Base-by-base conservation (phyloP, 2,113 vertebrate species). In the Campylomormyrus numenius region DNA sequence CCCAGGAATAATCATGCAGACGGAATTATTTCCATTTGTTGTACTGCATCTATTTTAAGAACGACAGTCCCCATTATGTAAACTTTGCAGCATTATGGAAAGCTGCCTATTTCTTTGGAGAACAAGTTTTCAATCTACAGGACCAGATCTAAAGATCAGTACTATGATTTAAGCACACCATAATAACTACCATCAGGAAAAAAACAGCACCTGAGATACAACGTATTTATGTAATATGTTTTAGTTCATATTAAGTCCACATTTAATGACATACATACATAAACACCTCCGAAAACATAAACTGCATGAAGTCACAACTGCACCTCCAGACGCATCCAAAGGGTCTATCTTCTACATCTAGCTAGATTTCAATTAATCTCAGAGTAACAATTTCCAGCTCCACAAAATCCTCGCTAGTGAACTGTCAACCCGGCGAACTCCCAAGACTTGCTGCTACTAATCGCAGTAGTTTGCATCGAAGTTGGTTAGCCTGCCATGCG, bases 1-100 rank as follows among this genome's bases (percentile, higher is more conserved):
- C 52, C 19, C 27, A 27, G 46, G 31, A 27, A 11, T 39, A 21
- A 70, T 42, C 35, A 13, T 58, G 58, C 87, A 85, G 56, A 90
- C 70, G 87, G 66, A 87, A 92, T 90, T 89, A 89, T 85, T 91
- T 88, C 87, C 3, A 42, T 77, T 62, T 45, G 90, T 84, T 85
- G 90, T 90, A 90, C 90, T 53, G 77, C 35, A 58, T 80, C 88
- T 89, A 91, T 92, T 91, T 91, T 87, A 89, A 89, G 90, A 90
- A 62, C 77, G 42, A 56, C 42, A 86, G 89, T 24, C 7, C 66
- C 90, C 77, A 88, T 92, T 91, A 92, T 90, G 88, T 90, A 93
- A 92, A 91, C 13, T 21, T 5, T 49, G 49, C 58, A 53, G 42
- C 83, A 42, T 80, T 80, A 42, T 42, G 35, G 35, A 80, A 80